These are phyloP conservation scores for Nyctibius bracteatus DNA, from an alignment of 2,113 vertebrate genomes.

Conservation along the genomic window DNA sequence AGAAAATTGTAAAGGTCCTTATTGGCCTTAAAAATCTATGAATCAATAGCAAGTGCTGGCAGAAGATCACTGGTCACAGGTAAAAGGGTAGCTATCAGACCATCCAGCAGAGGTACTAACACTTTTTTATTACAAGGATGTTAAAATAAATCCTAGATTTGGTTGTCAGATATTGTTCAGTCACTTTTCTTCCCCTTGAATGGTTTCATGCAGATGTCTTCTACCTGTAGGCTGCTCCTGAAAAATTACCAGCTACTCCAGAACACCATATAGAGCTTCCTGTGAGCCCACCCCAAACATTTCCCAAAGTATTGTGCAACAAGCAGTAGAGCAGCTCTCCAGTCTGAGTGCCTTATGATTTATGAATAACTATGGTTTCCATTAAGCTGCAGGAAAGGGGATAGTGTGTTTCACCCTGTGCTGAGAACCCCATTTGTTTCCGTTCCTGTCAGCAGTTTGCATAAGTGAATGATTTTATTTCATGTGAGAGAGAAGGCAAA, in stretches of 20 bases:
- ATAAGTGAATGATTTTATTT: conserved; percentile 80
- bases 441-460: conserved; percentile 76
- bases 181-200: neutral
- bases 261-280: neutral
- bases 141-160: neutral
- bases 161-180: neutral
- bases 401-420: conserved; percentile 49
- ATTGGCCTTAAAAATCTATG: neutral
- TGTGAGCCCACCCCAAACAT: neutral
- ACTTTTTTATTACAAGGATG: neutral
- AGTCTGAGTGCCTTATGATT: conserved; percentile 42
- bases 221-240: neutral
- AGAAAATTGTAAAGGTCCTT: neutral
- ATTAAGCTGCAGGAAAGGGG: conserved; percentile 63
- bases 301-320: neutral
- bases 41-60: neutral
- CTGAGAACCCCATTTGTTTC: conserved; percentile 75
- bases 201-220: neutral
- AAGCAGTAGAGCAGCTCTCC: neutral
- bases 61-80: neutral
- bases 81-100: neutral
- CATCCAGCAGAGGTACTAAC: neutral
- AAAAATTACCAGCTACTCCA: neutral
- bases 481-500: conserved; percentile 69
- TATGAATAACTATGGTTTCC: conserved; percentile 56